phyloP scores from a whole-genome alignment of 2,113 vertebrate genomes.

The Blennius ocellaris region DNA sequence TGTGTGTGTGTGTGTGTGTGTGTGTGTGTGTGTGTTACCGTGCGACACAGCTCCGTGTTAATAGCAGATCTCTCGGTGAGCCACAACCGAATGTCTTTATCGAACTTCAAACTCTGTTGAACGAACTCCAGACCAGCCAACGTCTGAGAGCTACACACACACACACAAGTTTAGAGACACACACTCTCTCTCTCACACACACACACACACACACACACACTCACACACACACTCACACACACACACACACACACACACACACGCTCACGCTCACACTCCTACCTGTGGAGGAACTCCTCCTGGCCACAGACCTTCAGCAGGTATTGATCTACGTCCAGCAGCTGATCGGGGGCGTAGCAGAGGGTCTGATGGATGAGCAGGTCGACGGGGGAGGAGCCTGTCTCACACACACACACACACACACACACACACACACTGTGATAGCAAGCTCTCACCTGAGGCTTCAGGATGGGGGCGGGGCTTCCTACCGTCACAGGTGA shows the following conservation, averaged over 20 bases:
- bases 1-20: slow-evolving; percentile 41
- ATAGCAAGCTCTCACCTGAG: not conserved
- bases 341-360: slow-evolving; percentile 91
- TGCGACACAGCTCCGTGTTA: slow-evolving; percentile 86
- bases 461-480: no score
- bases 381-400: slow-evolving; percentile 94
- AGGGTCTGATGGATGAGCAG: slow-evolving; percentile 95
- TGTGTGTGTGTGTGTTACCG: slow-evolving; percentile 74
- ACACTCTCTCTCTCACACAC: no score
- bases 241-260: no score
- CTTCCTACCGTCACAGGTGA: slow-evolving; percentile 93
- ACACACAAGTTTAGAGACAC: no score
- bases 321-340: slow-evolving; percentile 84
- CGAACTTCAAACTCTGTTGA: slow-evolving; percentile 94
- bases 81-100: slow-evolving; percentile 88
- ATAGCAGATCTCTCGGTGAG: slow-evolving; percentile 84
- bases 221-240: no score
- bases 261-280: slow-evolving; percentile 59
- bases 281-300: slow-evolving; percentile 93
- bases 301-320: slow-evolving; percentile 82
- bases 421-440: no score
- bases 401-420: not conserved
- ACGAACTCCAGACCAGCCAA: slow-evolving; percentile 93
- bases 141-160: slow-evolving; percentile 84
- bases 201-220: no score